A percentile compares a stretch with the other conserved stretches of the same genome.
phyloP scores from a whole-genome alignment of 1,140 invertebrate species.

The Pseudoatta argentina region DNA sequence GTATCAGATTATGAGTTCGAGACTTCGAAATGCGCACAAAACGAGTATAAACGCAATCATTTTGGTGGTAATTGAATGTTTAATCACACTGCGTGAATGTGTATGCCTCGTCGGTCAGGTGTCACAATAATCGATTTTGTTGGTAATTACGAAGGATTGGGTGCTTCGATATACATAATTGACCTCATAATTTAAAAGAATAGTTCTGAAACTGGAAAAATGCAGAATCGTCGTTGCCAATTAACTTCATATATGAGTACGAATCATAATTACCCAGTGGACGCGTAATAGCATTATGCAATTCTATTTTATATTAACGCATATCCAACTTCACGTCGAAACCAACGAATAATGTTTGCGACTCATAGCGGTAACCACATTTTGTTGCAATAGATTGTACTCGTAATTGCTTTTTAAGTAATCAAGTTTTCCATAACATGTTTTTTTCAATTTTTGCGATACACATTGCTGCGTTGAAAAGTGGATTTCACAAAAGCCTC shows the following conservation, averaged over 20 bases:
- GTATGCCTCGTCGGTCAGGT: neutral
- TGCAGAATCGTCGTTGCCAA: slow-evolving; percentile 26
- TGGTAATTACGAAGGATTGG: slow-evolving; percentile 51
- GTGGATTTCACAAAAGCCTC: slow-evolving; percentile 9
- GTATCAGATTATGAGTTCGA: slow-evolving; percentile 53
- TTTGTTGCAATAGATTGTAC: slow-evolving; percentile 35
- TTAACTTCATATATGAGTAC: slow-evolving; percentile 30
- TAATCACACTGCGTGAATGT: slow-evolving; percentile 59
- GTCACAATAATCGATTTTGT: slow-evolving; percentile 38
- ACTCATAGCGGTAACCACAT: slow-evolving; percentile 3
- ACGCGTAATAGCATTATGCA: slow-evolving; percentile 26
- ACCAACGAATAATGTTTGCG: slow-evolving; percentile 22
- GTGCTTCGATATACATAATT: neutral
- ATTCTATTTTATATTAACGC: slow-evolving; percentile 31
- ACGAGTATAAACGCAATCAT: slow-evolving; percentile 40
- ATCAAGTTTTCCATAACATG: slow-evolving; percentile 16
- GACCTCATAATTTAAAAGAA: slow-evolving; percentile 20
- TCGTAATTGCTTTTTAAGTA: slow-evolving; percentile 43
- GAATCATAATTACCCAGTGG: slow-evolving; percentile 11
- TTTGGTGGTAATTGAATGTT: slow-evolving; percentile 55
- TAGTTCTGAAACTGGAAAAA: slow-evolving; percentile 6
- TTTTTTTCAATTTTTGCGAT: slow-evolving; percentile 39
- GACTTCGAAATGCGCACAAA: slow-evolving; percentile 39
- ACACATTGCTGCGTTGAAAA: neutral
- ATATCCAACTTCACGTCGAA: slow-evolving; percentile 6